Percentiles rank a stretch among this genome's conserved stretches.
These are phyloP conservation scores for Puffinus mauretanicus DNA, from an alignment of 2,113 vertebrate genomes.

Conservation along the genomic window DNA sequence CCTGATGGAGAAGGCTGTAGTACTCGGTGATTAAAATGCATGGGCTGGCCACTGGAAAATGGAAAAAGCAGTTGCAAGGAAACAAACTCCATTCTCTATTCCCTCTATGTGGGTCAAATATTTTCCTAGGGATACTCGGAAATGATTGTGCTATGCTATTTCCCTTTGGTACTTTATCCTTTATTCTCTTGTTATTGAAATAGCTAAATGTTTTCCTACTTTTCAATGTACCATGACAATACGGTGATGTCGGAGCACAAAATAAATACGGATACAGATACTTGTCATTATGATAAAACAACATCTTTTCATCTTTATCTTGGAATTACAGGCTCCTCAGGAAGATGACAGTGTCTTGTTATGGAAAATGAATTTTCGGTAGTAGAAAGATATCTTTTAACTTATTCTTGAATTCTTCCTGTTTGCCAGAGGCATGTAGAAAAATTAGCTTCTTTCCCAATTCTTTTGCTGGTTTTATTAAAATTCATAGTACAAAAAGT, in stretches of 20 bases:
- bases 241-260: slow-evolving; percentile 55
- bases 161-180: slow-evolving; percentile 40
- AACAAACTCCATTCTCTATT: slow-evolving; percentile 1
- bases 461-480: slow-evolving; percentile 66
- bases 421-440: slow-evolving; percentile 68
- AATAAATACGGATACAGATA: slow-evolving; percentile 71
- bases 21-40: background rate
- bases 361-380: slow-evolving; percentile 70
- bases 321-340: slow-evolving; percentile 69
- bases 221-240: slow-evolving; percentile 63
- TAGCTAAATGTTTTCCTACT: slow-evolving; percentile 62
- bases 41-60: slow-evolving; percentile 12
- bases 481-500: slow-evolving; percentile 52
- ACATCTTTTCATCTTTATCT: slow-evolving; percentile 77
- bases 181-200: slow-evolving; percentile 61
- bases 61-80: slow-evolving; percentile 25
- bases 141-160: slow-evolving; percentile 50
- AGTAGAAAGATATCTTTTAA: slow-evolving; percentile 58
- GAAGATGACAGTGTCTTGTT: slow-evolving; percentile 67
- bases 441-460: slow-evolving; percentile 66
- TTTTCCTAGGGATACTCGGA: slow-evolving; percentile 42
- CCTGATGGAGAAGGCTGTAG: background rate
- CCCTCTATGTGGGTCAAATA: slow-evolving; percentile 64
- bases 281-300: slow-evolving; percentile 68
- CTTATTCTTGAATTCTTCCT: slow-evolving; percentile 66